Evolutionary conservation across 2,797 vertebrate genomes (phyloP).

Genomic region (Adrianichthys oophorus): DNA sequence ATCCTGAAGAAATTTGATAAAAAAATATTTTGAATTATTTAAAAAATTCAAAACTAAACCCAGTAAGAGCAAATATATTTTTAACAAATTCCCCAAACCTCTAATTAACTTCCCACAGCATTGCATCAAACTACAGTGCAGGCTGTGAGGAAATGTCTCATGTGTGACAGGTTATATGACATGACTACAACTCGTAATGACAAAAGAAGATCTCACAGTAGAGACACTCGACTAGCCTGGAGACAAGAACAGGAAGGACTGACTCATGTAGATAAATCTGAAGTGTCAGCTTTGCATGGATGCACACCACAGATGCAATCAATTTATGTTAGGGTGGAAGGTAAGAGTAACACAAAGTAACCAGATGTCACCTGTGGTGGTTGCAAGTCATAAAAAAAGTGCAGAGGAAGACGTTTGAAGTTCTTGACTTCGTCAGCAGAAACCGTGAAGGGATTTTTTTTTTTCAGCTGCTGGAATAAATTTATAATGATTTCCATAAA

Average conservation of each 20-base stretch:
- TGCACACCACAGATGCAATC: neutral
- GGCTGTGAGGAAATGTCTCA: neutral
- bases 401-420: fast-evolving
- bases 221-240: neutral
- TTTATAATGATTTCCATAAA: neutral
- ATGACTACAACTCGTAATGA: neutral
- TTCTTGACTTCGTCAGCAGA: neutral
- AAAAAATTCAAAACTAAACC: neutral
- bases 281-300: neutral
- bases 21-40: too few relatives aligned
- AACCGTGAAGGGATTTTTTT: neutral
- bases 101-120: neutral
- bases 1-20: too few relatives aligned
- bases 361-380: neutral
- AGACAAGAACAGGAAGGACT: neutral
- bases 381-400: neutral
- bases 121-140: neutral
- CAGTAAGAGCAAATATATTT: neutral
- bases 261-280: conserved; percentile 4
- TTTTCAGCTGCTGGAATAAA: neutral
- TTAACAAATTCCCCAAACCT: neutral
- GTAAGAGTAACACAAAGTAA: neutral
- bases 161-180: neutral
- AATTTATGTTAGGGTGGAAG: neutral
- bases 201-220: neutral